Evolutionary conservation across 2,113 vertebrate genomes (phyloP), one percentile per base, ranked within the genome.

Genomic region (Pangasianodon gigas): DNA sequence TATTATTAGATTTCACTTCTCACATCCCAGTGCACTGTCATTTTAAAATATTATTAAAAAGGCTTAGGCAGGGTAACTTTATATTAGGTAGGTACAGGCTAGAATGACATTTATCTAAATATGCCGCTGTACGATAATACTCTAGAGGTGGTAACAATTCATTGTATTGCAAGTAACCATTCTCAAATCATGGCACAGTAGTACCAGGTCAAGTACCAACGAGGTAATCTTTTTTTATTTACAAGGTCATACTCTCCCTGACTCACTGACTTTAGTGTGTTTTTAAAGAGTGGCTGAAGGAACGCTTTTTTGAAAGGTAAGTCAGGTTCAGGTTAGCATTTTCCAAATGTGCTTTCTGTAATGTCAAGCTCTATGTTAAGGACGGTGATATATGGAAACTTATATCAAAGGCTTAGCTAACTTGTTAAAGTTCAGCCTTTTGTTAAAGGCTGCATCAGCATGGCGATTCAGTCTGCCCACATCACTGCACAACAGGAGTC

Each of bases 401-500:
- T 74, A 41, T 65, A 62, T 51, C 69, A 79, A 51, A 84, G 65
- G 52, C 41, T 84, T 32, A 60, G 32, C 82, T 74, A 60, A 84
- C 24, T 79, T 37, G 10, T 37, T 11, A 79, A 74, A 89, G 46
- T 32, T 13, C 18, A 13, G 3, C 21, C 24, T 89, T 85, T 52
- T 37, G 37, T 37, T 37, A 84, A 86, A 79, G 62, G 41, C 69
- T 29, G 84, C 60, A 62, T 86, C 56, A 71, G 75, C 86, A 81
- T 67, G 77, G 52, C 89, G 91, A 93, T 93, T 81, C 86, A 85
- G 58, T 69, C 90, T 91, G 85, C 91, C 93, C 93, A 93, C 94
- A 94, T 67, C 51, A 71, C 81, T 92, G 90, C 92, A 90, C 87
- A 92, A 21, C 94, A 93, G 93, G 93, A 93, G 90, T 91, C 95